A percentile compares a stretch with the other conserved stretches of the same genome.
phyloP scores from a whole-genome alignment of 2,888 invertebrate genomes.

The Rambutsinella grinnellia region DNA sequence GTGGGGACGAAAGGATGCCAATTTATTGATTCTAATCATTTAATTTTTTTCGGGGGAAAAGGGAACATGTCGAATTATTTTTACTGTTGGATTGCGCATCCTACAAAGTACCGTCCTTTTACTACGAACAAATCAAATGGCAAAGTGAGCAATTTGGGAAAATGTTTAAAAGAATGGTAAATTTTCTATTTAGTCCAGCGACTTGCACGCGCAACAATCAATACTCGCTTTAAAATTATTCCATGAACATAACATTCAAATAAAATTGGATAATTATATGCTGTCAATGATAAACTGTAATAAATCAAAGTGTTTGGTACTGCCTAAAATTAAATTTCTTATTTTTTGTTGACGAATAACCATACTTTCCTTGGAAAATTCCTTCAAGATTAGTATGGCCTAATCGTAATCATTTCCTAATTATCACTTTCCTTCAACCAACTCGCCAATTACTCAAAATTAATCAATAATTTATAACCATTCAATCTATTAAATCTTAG shows the following conservation, averaged over 20 bases:
- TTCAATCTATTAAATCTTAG: neutral
- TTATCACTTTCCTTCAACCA: no score
- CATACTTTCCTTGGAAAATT: neutral
- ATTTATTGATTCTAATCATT: slow-evolving; percentile 67
- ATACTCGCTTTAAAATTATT: slow-evolving; percentile 11
- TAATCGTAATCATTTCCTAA: no score
- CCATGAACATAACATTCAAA: neutral
- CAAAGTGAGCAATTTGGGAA: neutral
- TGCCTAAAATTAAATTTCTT: neutral
- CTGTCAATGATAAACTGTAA: neutral
- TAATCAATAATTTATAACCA: slow-evolving; percentile 2
- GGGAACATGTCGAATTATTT: slow-evolving; percentile 62
- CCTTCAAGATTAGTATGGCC: neutral
- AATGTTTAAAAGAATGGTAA: neutral
- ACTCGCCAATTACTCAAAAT: slow-evolving; percentile 12
- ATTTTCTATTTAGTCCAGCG: slow-evolving; percentile 14
- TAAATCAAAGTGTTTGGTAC: neutral
- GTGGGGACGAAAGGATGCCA: slow-evolving; percentile 66
- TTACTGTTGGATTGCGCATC: slow-evolving; percentile 31
- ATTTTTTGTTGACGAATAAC: neutral
- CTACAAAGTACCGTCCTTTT: slow-evolving; percentile 36
- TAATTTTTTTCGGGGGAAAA: slow-evolving; percentile 66
- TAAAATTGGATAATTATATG: neutral
- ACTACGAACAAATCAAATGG: neutral
- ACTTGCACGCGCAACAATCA: no score